Evolutionary conservation across 92 coral and sea anemone genomes (phyloP), one percentile per base, ranked within the genome.

Genomic region (Palythoa caribaeorum): DNA sequence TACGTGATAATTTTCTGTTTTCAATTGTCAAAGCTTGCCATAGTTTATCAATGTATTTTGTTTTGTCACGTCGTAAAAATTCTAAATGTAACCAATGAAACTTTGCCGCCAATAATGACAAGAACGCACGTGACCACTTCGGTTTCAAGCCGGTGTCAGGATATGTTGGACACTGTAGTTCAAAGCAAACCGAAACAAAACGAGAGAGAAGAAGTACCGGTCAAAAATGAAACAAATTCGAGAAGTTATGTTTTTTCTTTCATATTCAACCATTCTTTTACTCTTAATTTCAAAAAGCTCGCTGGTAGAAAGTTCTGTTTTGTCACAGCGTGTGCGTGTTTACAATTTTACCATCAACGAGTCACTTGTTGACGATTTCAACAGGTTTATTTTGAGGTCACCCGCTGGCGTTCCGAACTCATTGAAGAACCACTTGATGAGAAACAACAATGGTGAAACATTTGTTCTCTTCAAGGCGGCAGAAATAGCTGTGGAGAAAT

Each of bases 391-490:
- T 66, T 81, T 51, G 60, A 51, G 86, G 86, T 81, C 86, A 81
- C 86, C 86, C 74, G 86, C 76, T 44, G 47, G 36, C n/a, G 39
- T 11, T n/a, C 73, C 76, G 63, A 36, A 21, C 8, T 74, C 74
- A 7, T 81, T 81, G 14, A 68, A 81, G 73, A 68, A 68, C 2
- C 76, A 81, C 21, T 66, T 69, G 62, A 38, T 47, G 7, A 73
- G 16, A 14, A 69, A 66, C 60, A 81, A 51, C 76, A 35, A 40
- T 1, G 60, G 66, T 12, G 77, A 59, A n/a, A 83, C 94, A 68
- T 91, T 77, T 66, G 68, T 87, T 54, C 87, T 91, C 72, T 92
- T 90, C 37, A 91, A 93, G 75, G 96, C 98, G 21, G 98, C 98
- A 19, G 96, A 95, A 71, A 60, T 93, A 78, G 93, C 96, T 55